Conservation (phyloP, 2,888 invertebrate genomes). For the Lepidochrysops patricia region DNA sequence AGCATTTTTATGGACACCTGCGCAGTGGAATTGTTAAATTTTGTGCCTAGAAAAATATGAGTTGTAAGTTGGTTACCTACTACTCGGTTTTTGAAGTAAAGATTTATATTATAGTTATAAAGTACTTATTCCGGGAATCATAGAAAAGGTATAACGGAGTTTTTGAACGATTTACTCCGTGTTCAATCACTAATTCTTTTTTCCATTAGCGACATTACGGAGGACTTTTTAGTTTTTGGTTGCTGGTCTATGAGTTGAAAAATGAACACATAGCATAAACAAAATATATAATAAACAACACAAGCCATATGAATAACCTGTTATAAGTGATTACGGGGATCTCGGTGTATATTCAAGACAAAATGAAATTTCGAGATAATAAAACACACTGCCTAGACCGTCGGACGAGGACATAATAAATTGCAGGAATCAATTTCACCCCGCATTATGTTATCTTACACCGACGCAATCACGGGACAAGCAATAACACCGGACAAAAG, state of each 20-base stretch:
- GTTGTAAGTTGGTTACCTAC: background rate
- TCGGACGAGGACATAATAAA: constrained; percentile 18
- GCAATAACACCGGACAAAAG: constrained; percentile 60
- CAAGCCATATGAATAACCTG: too few relatives aligned
- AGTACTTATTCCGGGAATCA: too few relatives aligned
- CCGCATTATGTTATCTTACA: constrained; percentile 37
- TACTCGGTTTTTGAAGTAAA: too few relatives aligned
- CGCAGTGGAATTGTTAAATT: background rate
- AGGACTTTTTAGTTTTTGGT: too few relatives aligned
- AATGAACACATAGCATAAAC: background rate
- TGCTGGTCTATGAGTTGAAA: too few relatives aligned
- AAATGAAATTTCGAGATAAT: constrained; percentile 12
- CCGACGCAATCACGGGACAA: constrained; percentile 45
- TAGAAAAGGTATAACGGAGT: too few relatives aligned
- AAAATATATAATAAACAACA: too few relatives aligned
- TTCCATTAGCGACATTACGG: too few relatives aligned
- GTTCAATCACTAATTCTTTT: too few relatives aligned
- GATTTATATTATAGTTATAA: too few relatives aligned
- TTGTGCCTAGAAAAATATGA: constrained; percentile 7
- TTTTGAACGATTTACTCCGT: too few relatives aligned
- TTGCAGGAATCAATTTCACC: constrained; percentile 24
- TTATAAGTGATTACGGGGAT: background rate
- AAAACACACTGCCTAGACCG: constrained; percentile 16
- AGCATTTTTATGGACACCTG: constrained; percentile 14
- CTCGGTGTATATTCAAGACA: background rate